Evolutionary conservation across 2,797 vertebrate genomes (phyloP).

Genomic region (Alectoris magna): DNA sequence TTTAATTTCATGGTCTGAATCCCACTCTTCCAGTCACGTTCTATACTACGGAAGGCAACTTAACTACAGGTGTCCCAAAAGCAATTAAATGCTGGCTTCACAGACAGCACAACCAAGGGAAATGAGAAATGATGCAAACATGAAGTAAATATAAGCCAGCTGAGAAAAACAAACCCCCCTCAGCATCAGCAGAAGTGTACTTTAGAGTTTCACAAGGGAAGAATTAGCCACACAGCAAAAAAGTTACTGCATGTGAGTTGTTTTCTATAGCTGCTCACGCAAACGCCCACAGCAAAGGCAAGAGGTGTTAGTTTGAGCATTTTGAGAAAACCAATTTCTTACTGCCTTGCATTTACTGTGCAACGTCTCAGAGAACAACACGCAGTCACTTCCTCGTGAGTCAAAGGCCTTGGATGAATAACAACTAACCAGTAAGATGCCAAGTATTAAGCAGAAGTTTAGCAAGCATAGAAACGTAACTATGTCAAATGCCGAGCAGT

Average conservation of each 20-base stretch:
- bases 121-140: background rate
- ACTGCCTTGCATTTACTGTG: constrained; percentile 22
- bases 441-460: constrained; percentile 27
- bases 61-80: background rate
- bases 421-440: constrained; percentile 19
- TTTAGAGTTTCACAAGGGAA: background rate
- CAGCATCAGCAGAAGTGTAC: background rate
- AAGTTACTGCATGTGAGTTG: background rate
- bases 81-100: background rate
- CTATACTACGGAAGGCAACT: background rate
- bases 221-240: background rate
- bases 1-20: background rate
- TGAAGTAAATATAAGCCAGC: background rate
- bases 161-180: background rate
- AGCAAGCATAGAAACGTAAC: background rate
- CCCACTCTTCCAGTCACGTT: background rate
- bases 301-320: background rate
- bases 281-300: background rate
- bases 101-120: background rate
- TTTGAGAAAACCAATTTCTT: background rate
- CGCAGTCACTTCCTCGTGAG: constrained; percentile 61
- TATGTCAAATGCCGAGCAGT: background rate
- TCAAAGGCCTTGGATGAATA: constrained; percentile 57
- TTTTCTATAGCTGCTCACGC: background rate
- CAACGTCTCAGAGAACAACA: constrained; percentile 28